These are phyloP conservation scores for Athene noctua DNA, from an alignment of 2,113 vertebrate genomes.

Conservation along the genomic window DNA sequence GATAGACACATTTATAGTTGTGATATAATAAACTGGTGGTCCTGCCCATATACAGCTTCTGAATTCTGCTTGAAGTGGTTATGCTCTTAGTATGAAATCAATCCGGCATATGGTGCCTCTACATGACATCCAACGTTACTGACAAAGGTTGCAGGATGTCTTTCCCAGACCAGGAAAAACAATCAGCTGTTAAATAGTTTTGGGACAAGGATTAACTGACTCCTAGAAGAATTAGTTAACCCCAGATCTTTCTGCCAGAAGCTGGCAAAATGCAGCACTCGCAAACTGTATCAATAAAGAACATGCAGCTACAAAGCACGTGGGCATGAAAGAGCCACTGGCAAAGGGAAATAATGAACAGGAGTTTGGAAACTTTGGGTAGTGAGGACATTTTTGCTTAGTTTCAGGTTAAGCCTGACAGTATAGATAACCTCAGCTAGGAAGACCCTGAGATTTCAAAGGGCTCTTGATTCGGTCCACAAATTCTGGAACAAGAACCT, in stretches of 20 bases:
- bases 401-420: neutral
- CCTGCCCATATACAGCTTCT: neutral
- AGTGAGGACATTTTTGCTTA: neutral
- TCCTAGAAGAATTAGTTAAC: neutral
- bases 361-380: neutral
- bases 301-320: neutral
- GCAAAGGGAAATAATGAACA: neutral
- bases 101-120: neutral
- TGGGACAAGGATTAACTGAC: neutral
- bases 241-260: neutral
- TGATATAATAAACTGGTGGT: neutral
- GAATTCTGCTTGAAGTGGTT: neutral
- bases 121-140: neutral
- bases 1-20: neutral
- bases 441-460: neutral
- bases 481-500: neutral
- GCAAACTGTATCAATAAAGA: neutral
- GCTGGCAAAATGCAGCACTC: neutral
- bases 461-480: neutral
- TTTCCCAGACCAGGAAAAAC: neutral
- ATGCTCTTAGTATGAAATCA: neutral
- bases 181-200: neutral
- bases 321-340: neutral
- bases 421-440: neutral
- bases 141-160: neutral